Evolutionary conservation across 1,140 invertebrate genomes (phyloP).

Genomic region (Uloborus diversus): DNA sequence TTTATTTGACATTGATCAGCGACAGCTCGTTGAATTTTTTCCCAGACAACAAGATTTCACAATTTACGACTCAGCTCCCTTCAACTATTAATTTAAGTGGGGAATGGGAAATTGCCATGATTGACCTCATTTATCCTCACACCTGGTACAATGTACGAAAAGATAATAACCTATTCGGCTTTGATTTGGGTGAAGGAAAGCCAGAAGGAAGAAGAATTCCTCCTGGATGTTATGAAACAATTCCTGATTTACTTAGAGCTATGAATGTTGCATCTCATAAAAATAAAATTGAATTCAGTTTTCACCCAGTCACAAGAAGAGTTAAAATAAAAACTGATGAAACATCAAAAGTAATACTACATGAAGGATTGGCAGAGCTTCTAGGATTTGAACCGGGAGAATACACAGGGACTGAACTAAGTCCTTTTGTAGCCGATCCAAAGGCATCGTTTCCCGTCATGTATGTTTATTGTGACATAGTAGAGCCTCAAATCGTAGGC

Average conservation of each 20-base stretch:
- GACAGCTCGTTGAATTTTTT: background rate
- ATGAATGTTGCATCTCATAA: background rate
- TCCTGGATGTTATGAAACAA: background rate
- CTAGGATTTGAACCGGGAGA: slow-evolving; percentile 1
- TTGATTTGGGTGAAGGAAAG: background rate
- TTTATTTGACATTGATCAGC: background rate
- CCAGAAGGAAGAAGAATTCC: background rate
- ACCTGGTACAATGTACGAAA: background rate
- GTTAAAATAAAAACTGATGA: background rate
- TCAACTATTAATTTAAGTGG: background rate
- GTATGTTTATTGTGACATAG: slow-evolving; percentile 2
- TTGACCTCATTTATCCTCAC: background rate
- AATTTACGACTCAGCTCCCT: background rate
- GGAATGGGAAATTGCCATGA: background rate
- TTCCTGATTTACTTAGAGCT: background rate
- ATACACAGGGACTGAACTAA: background rate
- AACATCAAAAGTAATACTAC: background rate
- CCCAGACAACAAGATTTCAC: background rate
- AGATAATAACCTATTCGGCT: background rate
- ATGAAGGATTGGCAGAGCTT: background rate
- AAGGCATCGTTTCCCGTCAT: background rate
- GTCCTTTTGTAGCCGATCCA: slow-evolving; percentile 5
- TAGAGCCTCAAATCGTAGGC: background rate
- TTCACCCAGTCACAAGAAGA: background rate
- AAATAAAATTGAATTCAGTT: background rate